Evolutionary conservation across 2,113 vertebrate species (phyloP).

Genomic region (Psephotus haematonotus): DNA sequence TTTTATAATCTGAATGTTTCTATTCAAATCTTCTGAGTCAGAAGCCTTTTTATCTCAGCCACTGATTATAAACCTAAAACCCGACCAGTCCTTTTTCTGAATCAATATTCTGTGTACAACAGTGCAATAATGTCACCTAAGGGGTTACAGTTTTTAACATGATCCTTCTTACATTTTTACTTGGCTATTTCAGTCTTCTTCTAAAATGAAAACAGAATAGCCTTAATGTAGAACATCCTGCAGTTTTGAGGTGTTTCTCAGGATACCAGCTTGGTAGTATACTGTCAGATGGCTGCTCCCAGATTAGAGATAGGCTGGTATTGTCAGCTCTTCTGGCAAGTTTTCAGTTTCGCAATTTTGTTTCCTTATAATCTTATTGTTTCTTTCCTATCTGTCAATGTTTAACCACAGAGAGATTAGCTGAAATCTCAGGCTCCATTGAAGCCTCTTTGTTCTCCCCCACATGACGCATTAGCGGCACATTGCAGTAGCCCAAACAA

Average conservation of each 20-base stretch:
- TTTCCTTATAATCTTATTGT: background rate
- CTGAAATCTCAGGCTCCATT: background rate
- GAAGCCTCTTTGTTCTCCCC: constrained; percentile 9
- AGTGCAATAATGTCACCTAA: background rate
- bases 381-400: background rate
- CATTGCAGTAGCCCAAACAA: background rate
- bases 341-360: background rate
- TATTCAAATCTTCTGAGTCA: background rate
- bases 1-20: background rate
- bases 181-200: background rate
- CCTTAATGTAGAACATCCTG: background rate
- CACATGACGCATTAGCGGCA: background rate
- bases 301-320: background rate
- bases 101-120: background rate
- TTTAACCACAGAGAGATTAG: background rate
- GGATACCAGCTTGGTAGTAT: background rate
- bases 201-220: background rate
- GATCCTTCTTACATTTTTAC: background rate
- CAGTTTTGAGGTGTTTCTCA: background rate
- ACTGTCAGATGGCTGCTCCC: background rate
- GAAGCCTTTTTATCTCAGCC: background rate
- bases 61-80: background rate
- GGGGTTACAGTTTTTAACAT: background rate
- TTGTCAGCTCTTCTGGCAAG: background rate
- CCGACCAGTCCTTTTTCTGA: background rate